Percentiles rank a stretch among this genome's conserved stretches.
These are phyloP conservation scores for Motacilla alba DNA, from an alignment of 2,113 vertebrate species.

Conservation along the genomic window DNA sequence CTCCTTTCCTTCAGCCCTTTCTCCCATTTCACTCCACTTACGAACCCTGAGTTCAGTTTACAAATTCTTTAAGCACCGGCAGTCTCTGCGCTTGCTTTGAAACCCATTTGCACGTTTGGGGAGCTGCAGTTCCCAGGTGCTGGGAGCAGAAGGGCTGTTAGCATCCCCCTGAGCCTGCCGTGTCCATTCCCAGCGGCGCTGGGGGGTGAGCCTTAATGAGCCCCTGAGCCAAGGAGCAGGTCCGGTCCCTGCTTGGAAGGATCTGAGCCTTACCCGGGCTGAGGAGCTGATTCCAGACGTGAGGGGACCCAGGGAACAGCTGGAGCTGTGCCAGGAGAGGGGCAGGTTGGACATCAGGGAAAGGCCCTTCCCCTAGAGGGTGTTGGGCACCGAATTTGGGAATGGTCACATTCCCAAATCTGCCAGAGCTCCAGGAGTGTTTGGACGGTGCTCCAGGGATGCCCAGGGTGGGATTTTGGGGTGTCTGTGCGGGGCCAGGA, in stretches of 20 bases:
- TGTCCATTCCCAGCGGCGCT: neutral
- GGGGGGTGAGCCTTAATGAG: neutral
- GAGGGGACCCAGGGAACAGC: neutral
- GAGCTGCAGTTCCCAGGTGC: accelerated
- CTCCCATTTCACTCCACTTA: neutral
- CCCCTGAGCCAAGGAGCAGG: neutral
- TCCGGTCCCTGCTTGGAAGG: neutral
- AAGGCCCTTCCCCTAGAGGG: neutral
- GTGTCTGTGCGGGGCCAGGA: neutral
- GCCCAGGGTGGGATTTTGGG: neutral
- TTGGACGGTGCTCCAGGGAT: accelerated
- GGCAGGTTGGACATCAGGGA: accelerated
- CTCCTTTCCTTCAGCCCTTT: neutral
- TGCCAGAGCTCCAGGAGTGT: neutral
- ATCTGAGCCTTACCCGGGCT: neutral
- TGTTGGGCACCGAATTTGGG: neutral
- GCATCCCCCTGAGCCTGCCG: neutral
- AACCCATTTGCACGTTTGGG: accelerated
- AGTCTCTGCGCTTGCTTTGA: neutral
- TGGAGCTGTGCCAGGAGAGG: neutral
- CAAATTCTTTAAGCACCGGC: too few relatives aligned
- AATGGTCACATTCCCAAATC: neutral
- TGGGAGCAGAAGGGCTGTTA: neutral
- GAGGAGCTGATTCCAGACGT: accelerated
- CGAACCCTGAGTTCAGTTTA: neutral